Percentiles rank a stretch among this genome's conserved stretches.
phyloP scores from a whole-genome alignment of 2,888 invertebrate species.

The Drosophila mercatorum region DNA sequence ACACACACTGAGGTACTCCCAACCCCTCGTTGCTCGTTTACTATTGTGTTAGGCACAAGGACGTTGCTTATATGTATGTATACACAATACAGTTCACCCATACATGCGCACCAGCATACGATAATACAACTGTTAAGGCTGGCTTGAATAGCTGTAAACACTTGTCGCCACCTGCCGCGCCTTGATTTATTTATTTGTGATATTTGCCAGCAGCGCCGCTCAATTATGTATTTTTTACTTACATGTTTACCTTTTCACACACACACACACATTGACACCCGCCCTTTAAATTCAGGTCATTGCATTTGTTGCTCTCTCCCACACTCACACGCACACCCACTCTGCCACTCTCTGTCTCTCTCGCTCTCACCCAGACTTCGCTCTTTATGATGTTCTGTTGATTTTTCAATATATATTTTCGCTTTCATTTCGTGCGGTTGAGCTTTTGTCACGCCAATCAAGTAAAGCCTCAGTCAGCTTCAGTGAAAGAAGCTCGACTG shows the following conservation, averaged over 20 bases:
- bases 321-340: not conserved
- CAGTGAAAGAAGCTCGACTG: not conserved
- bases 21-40: constrained; percentile 6
- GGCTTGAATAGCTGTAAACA: constrained; percentile 63
- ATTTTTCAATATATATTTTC: constrained; percentile 60
- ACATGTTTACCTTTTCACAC: constrained; percentile 48
- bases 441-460: constrained; percentile 49
- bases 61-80: constrained; percentile 56
- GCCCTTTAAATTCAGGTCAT: constrained; percentile 76
- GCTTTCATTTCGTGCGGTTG: constrained; percentile 49
- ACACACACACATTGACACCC: constrained; percentile 14
- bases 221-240: constrained; percentile 16
- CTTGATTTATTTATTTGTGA: constrained; percentile 49
- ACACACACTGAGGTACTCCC: not conserved
- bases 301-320: constrained; percentile 69
- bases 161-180: constrained; percentile 59
- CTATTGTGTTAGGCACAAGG: constrained; percentile 78
- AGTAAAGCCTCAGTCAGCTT: constrained; percentile 17
- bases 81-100: constrained; percentile 39
- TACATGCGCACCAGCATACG: constrained; percentile 56
- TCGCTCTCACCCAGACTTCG: not conserved
- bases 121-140: constrained; percentile 44
- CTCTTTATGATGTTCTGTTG: constrained; percentile 29
- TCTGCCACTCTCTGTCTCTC: constrained; percentile 6
- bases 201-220: constrained; percentile 16